Percentiles rank a stretch among this genome's conserved stretches.
phyloP scores from a whole-genome alignment of 2,797 vertebrate genomes.

The Takifugu rubripes region DNA sequence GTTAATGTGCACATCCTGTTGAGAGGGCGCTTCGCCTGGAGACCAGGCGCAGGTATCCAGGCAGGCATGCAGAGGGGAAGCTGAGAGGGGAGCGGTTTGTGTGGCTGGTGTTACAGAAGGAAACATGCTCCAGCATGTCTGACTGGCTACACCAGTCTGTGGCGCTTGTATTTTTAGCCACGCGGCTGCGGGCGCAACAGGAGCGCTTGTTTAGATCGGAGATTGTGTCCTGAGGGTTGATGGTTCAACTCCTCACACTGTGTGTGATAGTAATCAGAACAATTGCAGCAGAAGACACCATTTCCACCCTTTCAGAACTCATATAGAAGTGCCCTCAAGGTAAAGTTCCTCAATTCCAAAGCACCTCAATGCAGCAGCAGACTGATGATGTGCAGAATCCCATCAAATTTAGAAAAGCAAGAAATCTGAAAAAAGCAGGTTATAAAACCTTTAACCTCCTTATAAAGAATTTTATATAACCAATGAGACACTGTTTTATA shows the following conservation, averaged over 20 bases:
- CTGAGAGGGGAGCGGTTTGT: conserved; percentile 25
- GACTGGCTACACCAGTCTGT: conserved; percentile 1
- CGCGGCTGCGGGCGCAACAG: background rate
- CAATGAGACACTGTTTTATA: too few relatives aligned
- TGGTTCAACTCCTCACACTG: background rate
- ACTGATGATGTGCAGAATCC: too few relatives aligned
- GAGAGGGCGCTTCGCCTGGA: conserved; percentile 43
- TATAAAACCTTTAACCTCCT: too few relatives aligned
- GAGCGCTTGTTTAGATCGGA: background rate
- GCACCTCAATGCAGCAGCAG: too few relatives aligned
- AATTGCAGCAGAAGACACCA: too few relatives aligned
- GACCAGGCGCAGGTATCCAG: conserved; percentile 33
- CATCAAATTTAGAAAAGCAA: too few relatives aligned
- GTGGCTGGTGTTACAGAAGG: conserved; percentile 23
- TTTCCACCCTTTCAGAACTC: too few relatives aligned
- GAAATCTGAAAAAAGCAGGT: too few relatives aligned
- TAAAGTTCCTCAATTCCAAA: too few relatives aligned
- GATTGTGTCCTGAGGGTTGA: background rate
- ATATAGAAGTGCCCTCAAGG: too few relatives aligned
- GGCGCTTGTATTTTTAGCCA: conserved; percentile 3
- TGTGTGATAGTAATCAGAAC: background rate
- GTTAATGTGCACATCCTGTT: conserved; percentile 49
- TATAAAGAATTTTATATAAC: too few relatives aligned
- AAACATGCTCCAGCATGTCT: conserved; percentile 11
- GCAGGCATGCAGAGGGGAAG: conserved; percentile 31